Conservation (phyloP, 2,797 vertebrate species). For the Kryptolebias ocellatus region DNA sequence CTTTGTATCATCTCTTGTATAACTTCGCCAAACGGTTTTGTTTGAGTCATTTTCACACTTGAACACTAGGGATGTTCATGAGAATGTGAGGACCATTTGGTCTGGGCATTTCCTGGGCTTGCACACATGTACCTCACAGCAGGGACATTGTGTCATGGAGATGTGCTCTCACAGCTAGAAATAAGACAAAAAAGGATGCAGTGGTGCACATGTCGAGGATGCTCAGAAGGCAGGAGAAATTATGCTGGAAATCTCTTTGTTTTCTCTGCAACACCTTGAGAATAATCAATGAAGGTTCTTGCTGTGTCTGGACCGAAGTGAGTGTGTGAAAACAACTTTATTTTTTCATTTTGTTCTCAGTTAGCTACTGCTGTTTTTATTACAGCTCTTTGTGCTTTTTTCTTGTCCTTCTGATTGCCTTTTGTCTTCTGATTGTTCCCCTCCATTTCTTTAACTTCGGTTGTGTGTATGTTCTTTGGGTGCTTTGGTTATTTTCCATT, state of each 20-base stretch:
- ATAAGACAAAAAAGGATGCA: not conserved
- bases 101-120: not conserved
- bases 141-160: not conserved
- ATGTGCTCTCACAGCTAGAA: slow-evolving; percentile 4
- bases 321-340: slow-evolving; percentile 2
- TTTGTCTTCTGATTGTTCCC: slow-evolving; percentile 5
- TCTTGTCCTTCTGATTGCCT: slow-evolving; percentile 1
- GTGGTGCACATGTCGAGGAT: not conserved
- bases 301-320: not conserved
- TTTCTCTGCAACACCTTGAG: not conserved
- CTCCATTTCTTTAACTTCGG: not conserved
- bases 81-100: not conserved
- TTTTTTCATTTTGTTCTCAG: slow-evolving; percentile 8
- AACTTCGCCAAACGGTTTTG: not conserved
- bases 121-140: not conserved
- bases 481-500: not conserved
- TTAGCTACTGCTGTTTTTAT: slow-evolving; percentile 13
- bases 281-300: slow-evolving; percentile 2
- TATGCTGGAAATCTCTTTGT: not conserved
- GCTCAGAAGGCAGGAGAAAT: not conserved
- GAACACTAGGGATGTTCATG: not conserved
- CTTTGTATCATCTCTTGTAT: not conserved
- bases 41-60: not conserved
- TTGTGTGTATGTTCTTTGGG: not conserved
- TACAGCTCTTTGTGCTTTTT: slow-evolving; percentile 1